These are phyloP conservation scores for Microcebus jonahi DNA, from an alignment of 2,113 vertebrate species.

Conservation along the genomic window DNA sequence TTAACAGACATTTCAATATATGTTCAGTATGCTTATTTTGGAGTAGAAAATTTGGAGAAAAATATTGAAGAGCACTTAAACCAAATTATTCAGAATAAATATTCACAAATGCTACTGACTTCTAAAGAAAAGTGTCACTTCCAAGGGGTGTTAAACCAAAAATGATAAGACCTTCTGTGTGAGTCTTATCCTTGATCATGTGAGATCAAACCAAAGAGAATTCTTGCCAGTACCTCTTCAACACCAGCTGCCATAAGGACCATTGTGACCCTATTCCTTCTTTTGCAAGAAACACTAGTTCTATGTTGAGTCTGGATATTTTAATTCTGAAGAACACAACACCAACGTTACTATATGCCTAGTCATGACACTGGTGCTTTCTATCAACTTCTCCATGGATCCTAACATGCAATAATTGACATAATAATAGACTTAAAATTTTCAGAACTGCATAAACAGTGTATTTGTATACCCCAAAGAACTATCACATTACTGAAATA, in stretches of 20 bases:
- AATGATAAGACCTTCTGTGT: neutral
- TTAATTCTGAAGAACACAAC: neutral
- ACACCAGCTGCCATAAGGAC: neutral
- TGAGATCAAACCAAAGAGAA: neutral
- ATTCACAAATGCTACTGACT: neutral
- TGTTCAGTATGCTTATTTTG: neutral
- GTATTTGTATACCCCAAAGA: neutral
- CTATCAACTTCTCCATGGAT: neutral
- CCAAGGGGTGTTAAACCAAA: neutral
- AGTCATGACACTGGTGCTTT: neutral
- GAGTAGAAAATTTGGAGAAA: neutral
- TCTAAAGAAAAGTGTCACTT: slow-evolving; percentile 2
- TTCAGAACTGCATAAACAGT: neutral
- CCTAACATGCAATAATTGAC: neutral
- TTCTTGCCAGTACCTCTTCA: slow-evolving; percentile 4
- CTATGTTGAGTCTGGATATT: neutral
- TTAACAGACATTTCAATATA: neutral
- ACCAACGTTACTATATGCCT: neutral
- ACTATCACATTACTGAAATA: slow-evolving; percentile 55
- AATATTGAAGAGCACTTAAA: slow-evolving; percentile 1
- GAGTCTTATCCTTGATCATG: neutral
- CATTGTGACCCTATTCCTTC: neutral
- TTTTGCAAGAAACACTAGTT: neutral
- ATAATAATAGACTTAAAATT: neutral
- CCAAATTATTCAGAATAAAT: neutral